Evolutionary conservation across 2,113 vertebrate genomes (phyloP).

Genomic region (Misgurnus anguillicaudatus): DNA sequence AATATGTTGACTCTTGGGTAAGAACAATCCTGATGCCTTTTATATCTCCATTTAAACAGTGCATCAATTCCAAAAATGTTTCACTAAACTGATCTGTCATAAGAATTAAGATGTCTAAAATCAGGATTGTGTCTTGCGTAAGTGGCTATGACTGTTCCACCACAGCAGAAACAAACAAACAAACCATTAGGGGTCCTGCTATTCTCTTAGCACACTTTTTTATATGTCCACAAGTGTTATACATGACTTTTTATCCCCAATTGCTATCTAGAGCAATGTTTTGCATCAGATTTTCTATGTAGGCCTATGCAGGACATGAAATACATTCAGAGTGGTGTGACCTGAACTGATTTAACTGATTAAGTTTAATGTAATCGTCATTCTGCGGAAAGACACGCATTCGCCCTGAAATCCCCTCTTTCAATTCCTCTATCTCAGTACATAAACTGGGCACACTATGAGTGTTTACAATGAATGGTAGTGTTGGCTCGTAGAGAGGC

Average conservation of each 20-base stretch:
- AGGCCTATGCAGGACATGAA: slow-evolving; percentile 62
- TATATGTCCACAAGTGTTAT: slow-evolving; percentile 61
- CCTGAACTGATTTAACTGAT: slow-evolving; percentile 55
- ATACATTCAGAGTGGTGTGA: slow-evolving; percentile 70
- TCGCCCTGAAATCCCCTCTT: slow-evolving; percentile 38
- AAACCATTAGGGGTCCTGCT: slow-evolving; percentile 65
- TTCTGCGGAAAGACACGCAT: no score
- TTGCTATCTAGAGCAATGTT: slow-evolving; percentile 58
- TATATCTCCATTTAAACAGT: not conserved
- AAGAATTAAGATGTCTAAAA: slow-evolving; percentile 53
- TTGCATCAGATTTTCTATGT: slow-evolving; percentile 59
- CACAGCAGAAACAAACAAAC: slow-evolving; percentile 9
- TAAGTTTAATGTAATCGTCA: slow-evolving; percentile 47
- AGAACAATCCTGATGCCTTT: slow-evolving; percentile 63
- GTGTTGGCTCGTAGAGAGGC: slow-evolving; percentile 6
- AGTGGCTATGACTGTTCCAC: slow-evolving; percentile 73
- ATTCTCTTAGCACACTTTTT: slow-evolving; percentile 70
- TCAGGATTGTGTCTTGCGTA: slow-evolving; percentile 68
- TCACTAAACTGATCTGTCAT: slow-evolving; percentile 1
- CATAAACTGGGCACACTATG: slow-evolving; percentile 14
- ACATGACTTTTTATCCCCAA: slow-evolving; percentile 56
- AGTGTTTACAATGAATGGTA: slow-evolving; percentile 29
- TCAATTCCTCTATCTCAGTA: not conserved
- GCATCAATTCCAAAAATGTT: not conserved
- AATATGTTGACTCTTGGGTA: slow-evolving; percentile 63